Conservation (phyloP, 2,888 invertebrate species). For the Enchytraeus crypticus region DNA sequence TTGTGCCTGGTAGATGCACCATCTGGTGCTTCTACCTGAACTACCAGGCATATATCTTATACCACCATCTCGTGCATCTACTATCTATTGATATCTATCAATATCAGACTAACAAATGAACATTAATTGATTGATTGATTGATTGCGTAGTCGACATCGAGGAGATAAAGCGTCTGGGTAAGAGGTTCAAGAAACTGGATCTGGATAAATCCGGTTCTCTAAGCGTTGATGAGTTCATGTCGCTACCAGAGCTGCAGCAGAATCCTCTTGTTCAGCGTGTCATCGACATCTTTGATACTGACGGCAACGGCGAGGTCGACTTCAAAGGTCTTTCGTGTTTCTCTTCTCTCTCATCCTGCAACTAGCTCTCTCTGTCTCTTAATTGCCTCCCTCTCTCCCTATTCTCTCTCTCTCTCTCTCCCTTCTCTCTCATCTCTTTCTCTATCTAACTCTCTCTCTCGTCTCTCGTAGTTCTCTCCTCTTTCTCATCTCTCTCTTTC, state of each 20-base stretch:
- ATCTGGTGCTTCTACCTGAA: not conserved
- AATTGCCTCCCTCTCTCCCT: no score
- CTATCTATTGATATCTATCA: not conserved
- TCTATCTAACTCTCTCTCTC: no score
- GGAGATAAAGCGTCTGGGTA: constrained; percentile 95
- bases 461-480: no score
- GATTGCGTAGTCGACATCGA: constrained; percentile 83
- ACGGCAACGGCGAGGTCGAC: constrained; percentile 95
- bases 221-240: constrained; percentile 99
- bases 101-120: not conserved
- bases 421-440: no score
- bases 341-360: no score
- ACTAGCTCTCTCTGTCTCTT: no score
- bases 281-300: constrained; percentile 98
- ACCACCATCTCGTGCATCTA: not conserved
- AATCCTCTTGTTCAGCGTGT: constrained; percentile 98
- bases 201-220: constrained; percentile 96
- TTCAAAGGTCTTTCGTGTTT: no score
- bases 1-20: not conserved
- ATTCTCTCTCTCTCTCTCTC: no score
- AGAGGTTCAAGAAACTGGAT: constrained; percentile 95
- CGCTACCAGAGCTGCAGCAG: constrained; percentile 95
- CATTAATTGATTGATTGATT: not conserved
- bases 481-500: no score
- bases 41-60: not conserved